These are phyloP conservation scores for Hyperoplus lanceolatus DNA, from an alignment of 2,797 vertebrate species.

Conservation along the genomic window DNA sequence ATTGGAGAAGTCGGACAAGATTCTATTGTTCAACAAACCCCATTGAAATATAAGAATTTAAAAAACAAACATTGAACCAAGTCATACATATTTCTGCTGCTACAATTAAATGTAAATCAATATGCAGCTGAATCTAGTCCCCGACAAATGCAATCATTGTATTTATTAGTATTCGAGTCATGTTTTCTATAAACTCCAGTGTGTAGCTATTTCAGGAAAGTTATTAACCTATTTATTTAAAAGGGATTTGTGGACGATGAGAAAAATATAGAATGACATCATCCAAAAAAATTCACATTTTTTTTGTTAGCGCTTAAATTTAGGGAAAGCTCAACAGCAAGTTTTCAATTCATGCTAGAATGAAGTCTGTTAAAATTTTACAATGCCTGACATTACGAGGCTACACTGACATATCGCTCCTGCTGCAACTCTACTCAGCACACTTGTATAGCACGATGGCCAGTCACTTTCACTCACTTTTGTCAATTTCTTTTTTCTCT, in stretches of 20 bases:
- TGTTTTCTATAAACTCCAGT: neutral
- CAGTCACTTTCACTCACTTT: neutral
- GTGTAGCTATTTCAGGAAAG: neutral
- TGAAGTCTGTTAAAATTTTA: neutral
- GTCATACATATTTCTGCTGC: neutral
- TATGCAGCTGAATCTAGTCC: neutral
- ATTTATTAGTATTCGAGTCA: neutral
- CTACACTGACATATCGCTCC: neutral
- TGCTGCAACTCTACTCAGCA: neutral
- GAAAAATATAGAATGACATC: neutral
- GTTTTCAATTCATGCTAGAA: neutral
- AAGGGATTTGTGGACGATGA: too few relatives aligned
- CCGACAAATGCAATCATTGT: neutral
- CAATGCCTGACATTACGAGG: slow-evolving; percentile 10
- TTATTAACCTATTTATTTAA: too few relatives aligned
- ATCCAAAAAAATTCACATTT: neutral
- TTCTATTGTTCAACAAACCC: slow-evolving; percentile 7
- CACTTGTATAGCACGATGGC: neutral
- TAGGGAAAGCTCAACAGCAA: slow-evolving; percentile 2
- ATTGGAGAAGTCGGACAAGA: neutral
- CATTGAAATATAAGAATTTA: neutral
- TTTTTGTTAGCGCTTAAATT: neutral
- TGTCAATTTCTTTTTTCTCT: slow-evolving; percentile 10
- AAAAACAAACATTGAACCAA: too few relatives aligned
- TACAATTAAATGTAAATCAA: neutral